These are phyloP conservation scores for Ophonus ardosiacus DNA, from an alignment of 2,888 invertebrate genomes.

Conservation along the genomic window DNA sequence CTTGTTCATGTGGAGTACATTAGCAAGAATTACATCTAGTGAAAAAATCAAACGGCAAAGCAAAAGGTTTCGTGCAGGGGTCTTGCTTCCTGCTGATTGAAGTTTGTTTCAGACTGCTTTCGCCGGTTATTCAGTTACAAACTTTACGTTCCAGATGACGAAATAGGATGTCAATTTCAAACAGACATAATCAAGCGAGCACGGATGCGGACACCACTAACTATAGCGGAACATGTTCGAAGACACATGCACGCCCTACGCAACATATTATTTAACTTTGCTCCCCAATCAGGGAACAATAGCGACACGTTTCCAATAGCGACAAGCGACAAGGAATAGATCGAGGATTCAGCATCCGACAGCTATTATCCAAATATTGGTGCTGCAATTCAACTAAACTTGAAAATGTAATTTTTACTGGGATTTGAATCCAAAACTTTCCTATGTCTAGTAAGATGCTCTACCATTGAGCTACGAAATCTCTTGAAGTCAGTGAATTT, in stretches of 20 bases:
- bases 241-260: background rate
- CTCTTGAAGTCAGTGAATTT: too few relatives aligned
- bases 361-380: background rate
- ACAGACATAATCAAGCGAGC: constrained; percentile 51
- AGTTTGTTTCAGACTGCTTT: constrained; percentile 55
- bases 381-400: background rate
- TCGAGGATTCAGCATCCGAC: background rate
- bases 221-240: background rate
- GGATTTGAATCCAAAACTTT: too few relatives aligned
- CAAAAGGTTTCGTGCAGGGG: constrained; percentile 47
- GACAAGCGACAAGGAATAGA: background rate
- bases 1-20: constrained; percentile 37
- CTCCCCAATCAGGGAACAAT: background rate
- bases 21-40: constrained; percentile 35
- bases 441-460: too few relatives aligned
- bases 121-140: constrained; percentile 56
- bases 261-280: background rate
- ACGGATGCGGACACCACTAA: background rate
- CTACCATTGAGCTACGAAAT: too few relatives aligned
- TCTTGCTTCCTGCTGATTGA: constrained; percentile 40
- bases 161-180: constrained; percentile 59
- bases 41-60: constrained; percentile 52
- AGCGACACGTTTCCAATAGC: background rate
- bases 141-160: constrained; percentile 50
- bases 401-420: too few relatives aligned